phyloP scores from a whole-genome alignment of 2,113 vertebrate genomes.

The Diadophis punctatus region DNA sequence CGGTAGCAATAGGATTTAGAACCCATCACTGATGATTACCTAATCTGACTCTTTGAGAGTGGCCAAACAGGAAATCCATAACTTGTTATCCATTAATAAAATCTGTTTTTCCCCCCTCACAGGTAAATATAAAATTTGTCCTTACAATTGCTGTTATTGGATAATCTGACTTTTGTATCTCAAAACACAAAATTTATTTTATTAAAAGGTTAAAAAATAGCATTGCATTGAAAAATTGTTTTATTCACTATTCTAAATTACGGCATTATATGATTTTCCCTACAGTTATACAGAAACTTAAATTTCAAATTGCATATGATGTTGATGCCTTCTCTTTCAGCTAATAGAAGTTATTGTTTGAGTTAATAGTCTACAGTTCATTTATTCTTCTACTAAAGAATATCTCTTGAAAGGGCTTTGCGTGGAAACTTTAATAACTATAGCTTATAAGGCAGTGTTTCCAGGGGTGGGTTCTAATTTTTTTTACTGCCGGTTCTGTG shows the following conservation, averaged over 20 bases:
- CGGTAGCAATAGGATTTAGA: no score
- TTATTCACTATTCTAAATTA: background rate
- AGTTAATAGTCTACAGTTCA: constrained; percentile 68
- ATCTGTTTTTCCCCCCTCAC: background rate
- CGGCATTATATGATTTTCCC: background rate
- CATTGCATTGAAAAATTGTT: background rate
- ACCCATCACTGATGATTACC: no score
- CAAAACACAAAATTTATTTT: constrained; percentile 29
- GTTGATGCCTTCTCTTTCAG: constrained; percentile 53
- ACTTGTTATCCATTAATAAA: background rate
- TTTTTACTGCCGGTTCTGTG: no score
- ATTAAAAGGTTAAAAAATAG: constrained; percentile 21
- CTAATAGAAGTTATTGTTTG: constrained; percentile 57
- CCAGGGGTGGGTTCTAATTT: no score
- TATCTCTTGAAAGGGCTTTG: constrained; percentile 54
- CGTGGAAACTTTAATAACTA: constrained; percentile 56
- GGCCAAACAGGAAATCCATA: no score
- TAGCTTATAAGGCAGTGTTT: constrained; percentile 25
- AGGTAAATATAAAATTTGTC: background rate
- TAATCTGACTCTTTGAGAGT: no score
- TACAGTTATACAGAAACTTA: constrained; percentile 47
- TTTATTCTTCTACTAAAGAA: constrained; percentile 62
- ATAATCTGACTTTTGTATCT: background rate
- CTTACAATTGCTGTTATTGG: background rate
- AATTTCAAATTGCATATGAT: constrained; percentile 36